Percentiles rank a stretch among this genome's conserved stretches.
Evolutionary conservation across 2,797 vertebrate genomes (phyloP).

Genomic region (Microtus californicus): DNA sequence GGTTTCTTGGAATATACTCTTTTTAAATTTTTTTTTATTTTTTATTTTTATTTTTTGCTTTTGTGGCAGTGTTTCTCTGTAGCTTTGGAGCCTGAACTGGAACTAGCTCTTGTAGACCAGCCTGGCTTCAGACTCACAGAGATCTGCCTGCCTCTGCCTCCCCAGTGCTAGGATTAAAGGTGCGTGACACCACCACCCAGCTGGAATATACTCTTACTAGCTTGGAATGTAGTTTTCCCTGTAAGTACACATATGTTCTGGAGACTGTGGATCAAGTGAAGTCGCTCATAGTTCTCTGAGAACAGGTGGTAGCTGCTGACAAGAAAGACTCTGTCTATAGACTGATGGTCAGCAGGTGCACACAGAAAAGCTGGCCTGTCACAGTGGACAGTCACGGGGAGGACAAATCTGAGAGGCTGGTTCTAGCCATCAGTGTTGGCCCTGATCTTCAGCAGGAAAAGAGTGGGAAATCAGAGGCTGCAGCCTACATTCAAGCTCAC

Average conservation of each 20-base stretch:
- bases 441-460: neutral
- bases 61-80: no score
- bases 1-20: slow-evolving; percentile 5
- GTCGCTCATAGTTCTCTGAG: neutral
- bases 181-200: accelerated
- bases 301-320: neutral
- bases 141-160: no score
- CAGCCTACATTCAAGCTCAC: neutral
- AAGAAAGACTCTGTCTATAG: neutral
- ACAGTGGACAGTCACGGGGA: neutral
- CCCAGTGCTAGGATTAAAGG: no score
- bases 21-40: neutral
- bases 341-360: neutral
- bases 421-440: neutral
- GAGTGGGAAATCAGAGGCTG: neutral
- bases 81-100: no score
- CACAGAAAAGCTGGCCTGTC: neutral
- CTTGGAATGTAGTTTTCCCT: neutral
- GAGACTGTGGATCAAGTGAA: neutral
- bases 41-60: no score
- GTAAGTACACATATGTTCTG: neutral
- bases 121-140: no score
- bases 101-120: no score
- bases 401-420: neutral
- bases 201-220: neutral